phyloP scores from a whole-genome alignment of 2,113 vertebrate genomes.

The Theristicus caerulescens region DNA sequence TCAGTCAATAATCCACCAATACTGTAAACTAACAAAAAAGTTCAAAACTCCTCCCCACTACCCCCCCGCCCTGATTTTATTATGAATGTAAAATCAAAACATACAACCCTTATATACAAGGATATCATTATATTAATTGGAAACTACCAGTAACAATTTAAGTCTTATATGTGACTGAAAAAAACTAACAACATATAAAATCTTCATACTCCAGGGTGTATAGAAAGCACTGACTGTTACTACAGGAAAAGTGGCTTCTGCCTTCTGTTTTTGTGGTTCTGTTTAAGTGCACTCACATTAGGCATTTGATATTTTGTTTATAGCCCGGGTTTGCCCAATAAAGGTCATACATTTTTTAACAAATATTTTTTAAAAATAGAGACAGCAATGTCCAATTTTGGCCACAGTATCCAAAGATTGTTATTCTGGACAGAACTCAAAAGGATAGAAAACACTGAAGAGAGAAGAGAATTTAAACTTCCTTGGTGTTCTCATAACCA shows the following conservation, averaged over 20 bases:
- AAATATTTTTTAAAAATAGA: background rate
- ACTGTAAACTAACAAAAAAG: background rate
- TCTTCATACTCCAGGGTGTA: background rate
- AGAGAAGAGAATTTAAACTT: background rate
- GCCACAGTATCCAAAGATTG: background rate
- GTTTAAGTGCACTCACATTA: background rate
- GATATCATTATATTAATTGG: background rate
- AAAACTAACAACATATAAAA: background rate
- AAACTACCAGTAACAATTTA: background rate
- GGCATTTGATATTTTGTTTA: background rate
- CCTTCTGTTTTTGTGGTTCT: background rate
- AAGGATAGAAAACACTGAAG: background rate
- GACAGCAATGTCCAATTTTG: background rate
- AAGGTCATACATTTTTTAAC: background rate
- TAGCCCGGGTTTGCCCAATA: background rate
- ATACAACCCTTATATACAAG: background rate
- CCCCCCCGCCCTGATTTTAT: background rate
- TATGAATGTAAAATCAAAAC: background rate
- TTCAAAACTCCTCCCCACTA: background rate
- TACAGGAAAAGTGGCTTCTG: background rate
- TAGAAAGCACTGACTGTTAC: background rate
- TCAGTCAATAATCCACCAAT: background rate
- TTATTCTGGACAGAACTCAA: background rate
- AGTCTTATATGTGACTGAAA: background rate
- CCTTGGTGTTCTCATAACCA: background rate